Evolutionary conservation across 2,888 invertebrate genomes (phyloP).

Genomic region (Octonoba sinensis): DNA sequence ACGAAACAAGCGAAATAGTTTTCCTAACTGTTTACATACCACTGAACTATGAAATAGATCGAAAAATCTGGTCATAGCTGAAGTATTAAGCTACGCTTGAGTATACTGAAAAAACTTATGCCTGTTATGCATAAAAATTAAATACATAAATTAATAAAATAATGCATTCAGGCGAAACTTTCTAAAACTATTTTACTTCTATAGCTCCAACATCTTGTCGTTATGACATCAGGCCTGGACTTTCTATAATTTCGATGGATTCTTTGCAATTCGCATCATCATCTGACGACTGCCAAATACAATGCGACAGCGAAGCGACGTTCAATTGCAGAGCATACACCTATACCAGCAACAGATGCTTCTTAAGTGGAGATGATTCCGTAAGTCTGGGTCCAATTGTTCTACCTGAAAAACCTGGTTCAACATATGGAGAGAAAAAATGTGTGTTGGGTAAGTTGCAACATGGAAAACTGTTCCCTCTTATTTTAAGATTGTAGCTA

Average conservation of each 20-base stretch:
- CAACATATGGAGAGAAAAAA: constrained; percentile 71
- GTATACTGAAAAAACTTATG: too few species aligned
- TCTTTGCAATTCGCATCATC: constrained; percentile 72
- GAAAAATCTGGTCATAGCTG: too few species aligned
- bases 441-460: constrained; percentile 71
- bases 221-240: constrained; percentile 70
- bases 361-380: constrained; percentile 73
- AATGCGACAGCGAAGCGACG: constrained; percentile 71
- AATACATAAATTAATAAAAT: neutral
- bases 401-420: constrained; percentile 66
- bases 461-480: neutral
- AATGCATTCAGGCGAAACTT: neutral
- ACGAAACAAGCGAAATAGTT: too few species aligned
- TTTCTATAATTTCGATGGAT: constrained; percentile 72
- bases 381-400: constrained; percentile 70
- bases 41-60: too few species aligned
- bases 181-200: neutral
- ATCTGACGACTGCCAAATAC: constrained; percentile 71
- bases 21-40: too few species aligned
- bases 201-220: constrained; percentile 72
- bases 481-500: neutral
- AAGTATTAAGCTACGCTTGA: too few species aligned
- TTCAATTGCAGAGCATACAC: constrained; percentile 73
- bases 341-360: constrained; percentile 71
- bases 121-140: too few species aligned